phyloP scores from a whole-genome alignment of 2,888 invertebrate genomes.

The Clivina fossor region DNA sequence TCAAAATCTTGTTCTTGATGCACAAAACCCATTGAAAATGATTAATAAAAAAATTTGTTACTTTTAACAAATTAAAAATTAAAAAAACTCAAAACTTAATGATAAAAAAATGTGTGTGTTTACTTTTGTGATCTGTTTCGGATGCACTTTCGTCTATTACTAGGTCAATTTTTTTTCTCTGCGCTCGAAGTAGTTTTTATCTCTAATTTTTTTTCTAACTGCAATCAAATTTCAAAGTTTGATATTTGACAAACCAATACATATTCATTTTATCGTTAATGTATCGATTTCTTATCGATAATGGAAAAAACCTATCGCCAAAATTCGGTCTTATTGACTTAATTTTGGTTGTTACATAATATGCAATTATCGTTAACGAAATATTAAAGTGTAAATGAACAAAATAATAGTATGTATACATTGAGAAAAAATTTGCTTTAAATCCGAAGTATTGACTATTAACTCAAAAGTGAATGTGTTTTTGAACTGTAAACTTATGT shows the following conservation, averaged over 20 bases:
- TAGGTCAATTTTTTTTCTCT: conserved; percentile 25
- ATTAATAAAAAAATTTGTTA: neutral
- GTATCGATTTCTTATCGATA: conserved; percentile 18
- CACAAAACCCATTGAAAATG: conserved; percentile 9
- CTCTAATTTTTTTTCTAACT: neutral
- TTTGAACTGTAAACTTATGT: no score
- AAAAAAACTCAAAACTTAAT: neutral
- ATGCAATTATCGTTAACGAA: no score
- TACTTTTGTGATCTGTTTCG: neutral
- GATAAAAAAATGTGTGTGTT: neutral
- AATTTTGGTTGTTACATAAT: no score
- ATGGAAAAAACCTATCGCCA: conserved; percentile 22
- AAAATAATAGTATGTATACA: no score
- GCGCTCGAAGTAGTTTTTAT: conserved; percentile 9
- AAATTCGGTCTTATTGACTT: no score
- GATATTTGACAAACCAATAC: conserved; percentile 16
- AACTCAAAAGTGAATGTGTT: no score
- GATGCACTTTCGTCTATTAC: conserved; percentile 28
- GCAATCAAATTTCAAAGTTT: conserved; percentile 24
- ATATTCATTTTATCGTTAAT: conserved; percentile 17
- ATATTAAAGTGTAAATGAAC: no score
- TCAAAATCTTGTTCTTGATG: conserved; percentile 3
- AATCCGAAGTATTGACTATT: no score
- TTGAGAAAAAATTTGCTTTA: no score
- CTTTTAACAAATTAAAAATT: neutral